Percentiles rank a stretch among this genome's conserved stretches.
These are phyloP conservation scores for Eledone cirrhosa DNA, from an alignment of 2,888 invertebrate species.

Conservation along the genomic window DNA sequence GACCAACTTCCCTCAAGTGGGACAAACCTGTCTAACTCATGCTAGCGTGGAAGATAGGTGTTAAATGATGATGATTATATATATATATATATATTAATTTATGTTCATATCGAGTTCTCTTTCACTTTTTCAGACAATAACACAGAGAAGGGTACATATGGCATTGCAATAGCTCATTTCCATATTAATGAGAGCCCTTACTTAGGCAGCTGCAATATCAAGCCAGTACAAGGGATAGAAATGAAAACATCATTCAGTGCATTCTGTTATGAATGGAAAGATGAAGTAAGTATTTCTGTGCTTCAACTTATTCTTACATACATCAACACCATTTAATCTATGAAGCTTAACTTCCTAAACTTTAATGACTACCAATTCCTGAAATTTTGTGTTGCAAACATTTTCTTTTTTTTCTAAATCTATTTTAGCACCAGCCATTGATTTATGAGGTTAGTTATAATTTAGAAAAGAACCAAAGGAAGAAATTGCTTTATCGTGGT, in stretches of 20 bases:
- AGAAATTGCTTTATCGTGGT: constrained; percentile 56
- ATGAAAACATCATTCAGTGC: constrained; percentile 57
- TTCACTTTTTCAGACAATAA: constrained; percentile 32
- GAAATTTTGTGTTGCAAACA: constrained; percentile 10
- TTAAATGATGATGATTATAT: too few relatives aligned
- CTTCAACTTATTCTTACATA: neutral
- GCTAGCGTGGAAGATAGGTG: too few relatives aligned
- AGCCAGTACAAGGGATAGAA: constrained; percentile 50
- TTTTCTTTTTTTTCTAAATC: constrained; percentile 21
- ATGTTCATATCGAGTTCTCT: neutral
- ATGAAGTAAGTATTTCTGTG: constrained; percentile 42
- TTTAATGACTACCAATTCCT: too few relatives aligned
- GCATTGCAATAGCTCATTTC: constrained; percentile 53
- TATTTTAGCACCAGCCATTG: constrained; percentile 52
- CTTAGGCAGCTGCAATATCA: constrained; percentile 57
- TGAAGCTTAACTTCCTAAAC: neutral
- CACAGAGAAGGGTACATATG: constrained; percentile 28
- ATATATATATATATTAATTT: too few relatives aligned
- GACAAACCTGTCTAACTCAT: too few relatives aligned
- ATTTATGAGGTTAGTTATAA: constrained; percentile 60
- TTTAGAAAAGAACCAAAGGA: constrained; percentile 35
- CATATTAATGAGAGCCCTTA: constrained; percentile 56
- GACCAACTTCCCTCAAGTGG: too few relatives aligned
- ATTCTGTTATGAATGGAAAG: constrained; percentile 62
- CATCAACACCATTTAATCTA: neutral